Conservation (phyloP, 2,888 invertebrate species). For the Lycocerus yunnanus region DNA sequence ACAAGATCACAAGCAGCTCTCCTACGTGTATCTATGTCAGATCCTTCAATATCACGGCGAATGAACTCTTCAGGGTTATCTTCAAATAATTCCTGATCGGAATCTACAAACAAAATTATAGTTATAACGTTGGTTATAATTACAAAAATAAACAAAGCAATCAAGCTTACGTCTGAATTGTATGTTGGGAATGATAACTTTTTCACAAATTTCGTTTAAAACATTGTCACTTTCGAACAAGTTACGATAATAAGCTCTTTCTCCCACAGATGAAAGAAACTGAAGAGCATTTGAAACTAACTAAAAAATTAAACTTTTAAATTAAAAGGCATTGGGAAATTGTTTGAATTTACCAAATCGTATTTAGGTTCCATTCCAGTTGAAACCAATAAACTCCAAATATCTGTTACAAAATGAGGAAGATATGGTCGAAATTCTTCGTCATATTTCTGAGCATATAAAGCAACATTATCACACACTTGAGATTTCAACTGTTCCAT, state of each 20-base stretch:
- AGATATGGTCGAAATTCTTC: constrained; percentile 94
- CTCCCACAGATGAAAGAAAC: constrained; percentile 93
- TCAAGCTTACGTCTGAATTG: constrained; percentile 79
- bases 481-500: constrained; percentile 92
- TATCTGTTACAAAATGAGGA: constrained; percentile 89
- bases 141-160: not conserved
- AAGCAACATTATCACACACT: constrained; percentile 91
- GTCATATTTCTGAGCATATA: constrained; percentile 97
- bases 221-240: constrained; percentile 89
- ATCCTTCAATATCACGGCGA: constrained; percentile 95
- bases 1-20: constrained; percentile 97
- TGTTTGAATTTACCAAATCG: constrained; percentile 71
- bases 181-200: constrained; percentile 98
- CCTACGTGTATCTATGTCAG: constrained; percentile 95
- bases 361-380: constrained; percentile 87
- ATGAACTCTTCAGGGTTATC: constrained; percentile 99
- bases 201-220: constrained; percentile 91
- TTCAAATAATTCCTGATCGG: constrained; percentile 96
- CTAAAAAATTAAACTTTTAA: constrained; percentile 58
- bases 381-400: constrained; percentile 88
- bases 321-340: constrained; percentile 57
- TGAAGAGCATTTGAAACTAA: constrained; percentile 94
- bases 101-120: constrained; percentile 63
- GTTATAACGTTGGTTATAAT: not conserved
- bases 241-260: constrained; percentile 82